Evolutionary conservation across 2,888 invertebrate species (phyloP), one percentile per base, ranked within the genome.

Genomic region (Zygothrica quintamaculata): DNA sequence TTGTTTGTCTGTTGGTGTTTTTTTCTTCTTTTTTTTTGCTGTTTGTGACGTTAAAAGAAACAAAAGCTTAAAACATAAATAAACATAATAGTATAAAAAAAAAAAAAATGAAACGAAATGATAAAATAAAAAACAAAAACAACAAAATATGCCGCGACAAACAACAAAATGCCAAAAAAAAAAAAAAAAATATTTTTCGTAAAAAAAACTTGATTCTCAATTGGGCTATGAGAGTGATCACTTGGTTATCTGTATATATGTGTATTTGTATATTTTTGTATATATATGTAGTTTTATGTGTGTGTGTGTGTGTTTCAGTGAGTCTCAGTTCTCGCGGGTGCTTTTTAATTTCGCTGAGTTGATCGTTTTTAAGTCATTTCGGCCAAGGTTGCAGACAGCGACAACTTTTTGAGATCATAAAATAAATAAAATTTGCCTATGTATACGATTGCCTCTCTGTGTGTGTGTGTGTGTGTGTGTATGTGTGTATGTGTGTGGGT

Each of bases 301-400:
- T 48, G 4, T 47, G n/a, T 33, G 34, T 42, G n/a, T n/a, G n/a
- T n/a, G n/a, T n/a, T n/a, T n/a, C n/a, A n/a, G n/a, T 46, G 18
- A 16, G 25, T 53, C 29, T 36, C 39, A 25, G 46, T 65, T 70
- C 51, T 70, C 57, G 42, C 56, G 40, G 53, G 29, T 59, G 50
- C 46, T 66, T 60, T 70, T 76, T 51, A 59, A 64, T 72, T 71
- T 73, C 53, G 77, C 65, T 71, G 61, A 69, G 73, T 48, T 64
- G 44, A 59, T 64, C 62, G 58, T 58, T 75, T 52, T 55, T 65
- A 58, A 72, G 58, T 69, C 73, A 80, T 77, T 66, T 70, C 73
- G 84, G 80, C 80, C 84, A 80, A 84, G 80, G 80, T 77, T 65
- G 61, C 52, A 29, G 62, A 53, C 67, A 51, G 55, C 62, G 58